A percentile compares a stretch with the other conserved stretches of the same genome.
Evolutionary conservation across 2,113 vertebrate species (phyloP).

Genomic region (Protobothrops mucrosquamatus): DNA sequence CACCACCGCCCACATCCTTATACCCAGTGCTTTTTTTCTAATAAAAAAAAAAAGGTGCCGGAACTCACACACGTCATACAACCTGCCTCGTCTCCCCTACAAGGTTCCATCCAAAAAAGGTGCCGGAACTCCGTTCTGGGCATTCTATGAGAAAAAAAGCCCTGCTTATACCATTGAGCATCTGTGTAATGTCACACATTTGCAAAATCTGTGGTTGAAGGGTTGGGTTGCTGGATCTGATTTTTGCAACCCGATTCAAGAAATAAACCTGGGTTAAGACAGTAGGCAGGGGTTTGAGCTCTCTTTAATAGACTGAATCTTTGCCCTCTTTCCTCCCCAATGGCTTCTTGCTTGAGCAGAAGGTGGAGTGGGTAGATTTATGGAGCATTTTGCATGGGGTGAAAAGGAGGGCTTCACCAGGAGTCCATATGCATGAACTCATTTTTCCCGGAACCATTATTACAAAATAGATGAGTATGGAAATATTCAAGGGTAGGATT

Average conservation of each 20-base stretch:
- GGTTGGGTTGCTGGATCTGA: background rate
- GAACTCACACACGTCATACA: too few species aligned
- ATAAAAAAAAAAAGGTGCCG: too few species aligned
- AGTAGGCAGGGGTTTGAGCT: background rate
- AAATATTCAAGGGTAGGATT: background rate
- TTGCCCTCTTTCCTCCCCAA: background rate
- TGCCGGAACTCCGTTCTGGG: too few species aligned
- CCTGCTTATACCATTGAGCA: background rate
- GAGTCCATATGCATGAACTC: background rate
- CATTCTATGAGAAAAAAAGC: too few species aligned
- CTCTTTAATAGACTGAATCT: background rate
- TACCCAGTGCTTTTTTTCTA: background rate
- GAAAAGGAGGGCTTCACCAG: background rate
- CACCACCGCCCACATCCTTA: background rate
- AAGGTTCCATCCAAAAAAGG: too few species aligned
- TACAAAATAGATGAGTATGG: background rate
- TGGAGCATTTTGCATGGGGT: background rate
- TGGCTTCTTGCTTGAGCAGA: background rate
- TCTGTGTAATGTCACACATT: background rate
- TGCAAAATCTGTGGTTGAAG: background rate
- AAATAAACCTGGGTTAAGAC: background rate
- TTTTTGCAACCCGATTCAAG: background rate
- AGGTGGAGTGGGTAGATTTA: background rate
- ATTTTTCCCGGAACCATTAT: background rate
- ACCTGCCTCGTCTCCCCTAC: too few species aligned